Evolutionary conservation across 2,888 invertebrate species (phyloP), one percentile per base, ranked within the genome.

Genomic region (Polymixis flavicincta): DNA sequence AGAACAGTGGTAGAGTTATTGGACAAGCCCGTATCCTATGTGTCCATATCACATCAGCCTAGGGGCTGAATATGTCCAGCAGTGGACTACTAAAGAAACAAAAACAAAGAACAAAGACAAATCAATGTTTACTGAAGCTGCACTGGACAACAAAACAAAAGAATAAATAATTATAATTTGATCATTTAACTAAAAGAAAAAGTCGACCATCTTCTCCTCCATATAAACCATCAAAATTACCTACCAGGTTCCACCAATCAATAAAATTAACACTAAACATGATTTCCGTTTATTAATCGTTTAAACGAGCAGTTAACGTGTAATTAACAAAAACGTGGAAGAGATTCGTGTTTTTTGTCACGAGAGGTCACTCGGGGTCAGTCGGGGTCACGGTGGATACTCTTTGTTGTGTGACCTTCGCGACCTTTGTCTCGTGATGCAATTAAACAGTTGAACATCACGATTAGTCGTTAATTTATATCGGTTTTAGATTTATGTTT

Each of bases 241-340:
- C n/a, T n/a, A n/a, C n/a, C n/a, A n/a, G n/a, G 55, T 72, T 72
- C 55, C 52, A 28, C 0, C 6, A 0, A 28, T 45, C 13, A 52
- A 60, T 32, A 68, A 48, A 19, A 74, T 66, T 60, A 59, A 55
- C 13, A 55, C 22, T 32, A 52, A 64, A 13, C 42, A 59, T n/a
- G 11, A 25, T 55, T 45, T 67, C 52, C 68, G 22, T 60, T 37
- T 57, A 65, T 13, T 50, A 60, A 72, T 48, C 42, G 57, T 4
- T 61, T 60, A 48, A 71, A 59, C 48, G 52, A 19, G 14, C 54
- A 25, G 8, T 81, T 42, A 67, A 7, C 37, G 1, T 52, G 55
- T 77, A 83, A 77, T 69, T 77, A 80, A 80, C 75, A 73, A 72
- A 75, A 71, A 80, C 76, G 76, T 85, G 86, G 84, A 61, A 73